A percentile compares a stretch with the other conserved stretches of the same genome.
phyloP scores from a whole-genome alignment of 2,888 invertebrate genomes.

The Abscondita cerata region DNA sequence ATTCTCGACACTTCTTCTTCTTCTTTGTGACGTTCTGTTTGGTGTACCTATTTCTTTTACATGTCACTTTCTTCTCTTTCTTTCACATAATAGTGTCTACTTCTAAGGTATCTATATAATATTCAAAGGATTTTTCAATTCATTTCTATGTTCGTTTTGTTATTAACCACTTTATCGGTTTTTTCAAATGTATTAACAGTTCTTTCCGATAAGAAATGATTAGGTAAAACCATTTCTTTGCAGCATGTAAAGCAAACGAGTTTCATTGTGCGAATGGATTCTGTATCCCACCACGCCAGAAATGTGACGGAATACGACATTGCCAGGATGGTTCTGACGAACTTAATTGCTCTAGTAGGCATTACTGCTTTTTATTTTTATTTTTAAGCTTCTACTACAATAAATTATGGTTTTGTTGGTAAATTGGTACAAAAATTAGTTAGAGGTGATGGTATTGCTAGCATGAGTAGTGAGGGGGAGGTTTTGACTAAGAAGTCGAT shows the following conservation, averaged over 20 bases:
- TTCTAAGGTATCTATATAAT: no score
- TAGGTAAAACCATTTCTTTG: conserved; percentile 33
- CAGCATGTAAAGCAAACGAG: conserved; percentile 52
- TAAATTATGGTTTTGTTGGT: neutral
- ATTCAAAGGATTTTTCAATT: neutral
- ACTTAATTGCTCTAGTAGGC: conserved; percentile 51
- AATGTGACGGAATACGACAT: conserved; percentile 64
- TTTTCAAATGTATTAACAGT: conserved; percentile 12
- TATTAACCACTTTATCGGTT: conserved; percentile 20
- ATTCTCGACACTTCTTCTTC: conserved; percentile 14
- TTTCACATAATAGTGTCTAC: no score
- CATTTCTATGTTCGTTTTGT: conserved; percentile 8
- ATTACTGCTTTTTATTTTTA: conserved; percentile 28
- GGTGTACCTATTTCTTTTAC: conserved; percentile 15
- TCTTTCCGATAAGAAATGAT: conserved; percentile 13
- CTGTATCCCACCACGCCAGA: conserved; percentile 52
- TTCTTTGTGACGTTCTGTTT: conserved; percentile 16
- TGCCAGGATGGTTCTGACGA: conserved; percentile 67
- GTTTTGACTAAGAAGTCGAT: neutral
- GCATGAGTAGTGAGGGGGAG: conserved; percentile 18
- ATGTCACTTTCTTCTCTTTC: conserved; percentile 3
- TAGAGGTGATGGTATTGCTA: conserved; percentile 19
- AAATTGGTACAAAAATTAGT: conserved; percentile 1
- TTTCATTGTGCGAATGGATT: conserved; percentile 58
- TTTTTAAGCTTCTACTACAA: conserved; percentile 3